Conservation (phyloP, 2,797 vertebrate species). For the Pelobates cultripes region DNA sequence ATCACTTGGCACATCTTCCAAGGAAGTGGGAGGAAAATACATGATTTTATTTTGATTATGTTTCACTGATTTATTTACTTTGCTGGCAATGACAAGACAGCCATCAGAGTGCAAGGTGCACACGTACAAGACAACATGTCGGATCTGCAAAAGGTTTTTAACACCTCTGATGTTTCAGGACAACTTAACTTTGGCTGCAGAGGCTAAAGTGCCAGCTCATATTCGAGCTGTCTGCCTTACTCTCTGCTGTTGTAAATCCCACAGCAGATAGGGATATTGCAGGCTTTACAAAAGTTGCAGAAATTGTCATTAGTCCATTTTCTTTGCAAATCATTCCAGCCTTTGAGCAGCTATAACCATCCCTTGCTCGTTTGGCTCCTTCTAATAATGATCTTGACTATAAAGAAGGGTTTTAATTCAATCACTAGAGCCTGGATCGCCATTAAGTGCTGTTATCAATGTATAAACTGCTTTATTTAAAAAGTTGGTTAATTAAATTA, state of each 20-base stretch:
- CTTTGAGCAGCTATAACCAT: no score
- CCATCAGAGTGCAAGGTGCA: constrained; percentile 34
- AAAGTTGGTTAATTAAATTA: no score
- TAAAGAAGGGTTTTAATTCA: no score
- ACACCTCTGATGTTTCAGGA: constrained; percentile 39
- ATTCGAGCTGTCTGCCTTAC: not conserved
- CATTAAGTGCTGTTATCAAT: no score
- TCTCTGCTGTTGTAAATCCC: not conserved
- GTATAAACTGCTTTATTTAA: no score
- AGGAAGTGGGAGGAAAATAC: constrained; percentile 48
- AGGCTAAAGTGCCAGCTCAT: constrained; percentile 39
- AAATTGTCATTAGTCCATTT: no score
- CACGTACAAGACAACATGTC: constrained; percentile 34
- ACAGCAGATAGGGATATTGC: not conserved
- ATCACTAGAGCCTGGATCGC: no score
- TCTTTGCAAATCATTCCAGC: no score
- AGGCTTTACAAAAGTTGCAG: no score
- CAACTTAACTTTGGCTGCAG: constrained; percentile 8
- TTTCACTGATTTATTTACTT: constrained; percentile 53
- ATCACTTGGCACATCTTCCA: constrained; percentile 50
- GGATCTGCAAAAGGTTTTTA: constrained; percentile 36
- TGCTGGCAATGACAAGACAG: constrained; percentile 35
- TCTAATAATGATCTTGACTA: no score
- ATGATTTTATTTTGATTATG: constrained; percentile 56
- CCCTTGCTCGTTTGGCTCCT: no score